Percentiles rank a stretch among this genome's conserved stretches.
phyloP scores from a whole-genome alignment of 2,888 invertebrate genomes.

The Leptarthrus brevirostris region DNA sequence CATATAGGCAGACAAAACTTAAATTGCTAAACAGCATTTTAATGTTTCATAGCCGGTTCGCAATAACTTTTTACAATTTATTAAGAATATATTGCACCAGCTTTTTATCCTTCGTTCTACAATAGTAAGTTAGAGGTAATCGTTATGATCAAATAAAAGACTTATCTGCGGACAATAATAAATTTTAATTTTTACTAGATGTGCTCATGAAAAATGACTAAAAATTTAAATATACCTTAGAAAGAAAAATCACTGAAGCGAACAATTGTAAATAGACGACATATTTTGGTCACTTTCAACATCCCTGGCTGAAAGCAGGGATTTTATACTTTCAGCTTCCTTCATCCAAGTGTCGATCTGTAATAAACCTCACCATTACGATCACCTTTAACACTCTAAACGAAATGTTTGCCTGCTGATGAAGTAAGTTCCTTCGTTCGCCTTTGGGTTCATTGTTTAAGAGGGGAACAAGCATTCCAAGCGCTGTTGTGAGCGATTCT shows the following conservation, averaged over 20 bases:
- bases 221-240: neutral
- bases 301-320: conserved; percentile 66
- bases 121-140: conserved; percentile 54
- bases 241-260: conserved; percentile 34
- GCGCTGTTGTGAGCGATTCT: conserved; percentile 71
- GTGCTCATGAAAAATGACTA: neutral
- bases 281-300: conserved; percentile 26
- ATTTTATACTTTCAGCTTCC: conserved; percentile 71
- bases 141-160: conserved; percentile 51
- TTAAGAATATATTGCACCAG: too few relatives aligned
- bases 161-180: conserved; percentile 59
- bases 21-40: too few relatives aligned
- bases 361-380: neutral
- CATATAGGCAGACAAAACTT: too few relatives aligned
- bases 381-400: neutral
- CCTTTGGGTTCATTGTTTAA: conserved; percentile 72
- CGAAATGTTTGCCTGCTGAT: conserved; percentile 68
- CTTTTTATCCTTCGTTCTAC: too few relatives aligned
- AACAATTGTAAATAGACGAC: conserved; percentile 28
- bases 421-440: conserved; percentile 70
- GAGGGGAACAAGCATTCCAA: conserved; percentile 71
- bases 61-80: too few relatives aligned
- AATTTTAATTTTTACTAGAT: conserved; percentile 55
- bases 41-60: too few relatives aligned
- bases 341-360: conserved; percentile 71